Base-by-base conservation (phyloP, 2,113 vertebrate species). In the Bucco capensis region DNA sequence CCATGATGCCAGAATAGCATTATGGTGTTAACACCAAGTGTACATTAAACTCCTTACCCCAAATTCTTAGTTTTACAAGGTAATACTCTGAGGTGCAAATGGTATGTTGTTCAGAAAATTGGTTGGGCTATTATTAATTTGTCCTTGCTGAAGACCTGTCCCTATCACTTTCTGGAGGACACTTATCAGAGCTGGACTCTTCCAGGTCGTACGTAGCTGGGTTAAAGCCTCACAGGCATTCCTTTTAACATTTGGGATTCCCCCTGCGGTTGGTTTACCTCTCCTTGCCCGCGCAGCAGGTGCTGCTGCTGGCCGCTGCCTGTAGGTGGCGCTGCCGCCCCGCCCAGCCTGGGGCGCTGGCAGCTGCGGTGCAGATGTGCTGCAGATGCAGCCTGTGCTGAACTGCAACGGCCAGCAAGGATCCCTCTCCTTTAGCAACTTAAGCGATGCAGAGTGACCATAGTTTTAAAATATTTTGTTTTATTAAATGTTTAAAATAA, bases 401-500 rank as follows among this genome's bases (percentile, higher is more conserved):
- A 66, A 4, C 62, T 19, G 19, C 30, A 2, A 18, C 3, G n/a
- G 42, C 21, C 56, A 62, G 25, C 66, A 40, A 37, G 5, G 5
- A 67, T 71, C 19, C 42, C 12, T 9, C 27, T 77, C 53, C 33
- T 69, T 69, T 12, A 73, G 72, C 56, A 83, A 83, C n/a, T 31
- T 22, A 58, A 38, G 38, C 18, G 5, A 72, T 24, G n/a, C 69
- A 19, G 46, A 61, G 33, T 33, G 51, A 76, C 76, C 64, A 5
- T 35, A 76, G 66, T 58, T 91, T 96, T 94, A 96, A 96, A 96
- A 96, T 96, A 96, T 89, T 96, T 93, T 85, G 64, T 89, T 96
- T 96, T 96, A 96, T 96, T 96, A 93, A 93, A 94, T 93, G 73
- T 95, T 95, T 91, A 93, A 96, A 96, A 94, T 73, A 96, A 94